Evolutionary conservation across 2,888 invertebrate species (phyloP), one percentile per base, ranked within the genome.

Genomic region (Dastarcus helophoroides): DNA sequence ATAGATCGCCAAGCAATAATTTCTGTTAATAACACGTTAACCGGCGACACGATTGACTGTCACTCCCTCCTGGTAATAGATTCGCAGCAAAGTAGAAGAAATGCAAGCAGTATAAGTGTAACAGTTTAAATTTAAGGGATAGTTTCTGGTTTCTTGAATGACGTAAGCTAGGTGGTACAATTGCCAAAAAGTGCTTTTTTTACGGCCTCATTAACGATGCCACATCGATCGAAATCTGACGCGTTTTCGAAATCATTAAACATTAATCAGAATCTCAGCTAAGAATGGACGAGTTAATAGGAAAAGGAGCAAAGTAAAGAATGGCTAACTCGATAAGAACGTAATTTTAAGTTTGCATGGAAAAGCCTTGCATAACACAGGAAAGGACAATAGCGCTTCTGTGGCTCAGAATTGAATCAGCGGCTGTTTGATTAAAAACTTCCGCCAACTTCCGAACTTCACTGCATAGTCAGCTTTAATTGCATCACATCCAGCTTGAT

Each of bases 341-440:
- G 54, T 51, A 53, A 54, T 54, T 53, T 51, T 47, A 45, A 53
- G 48, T 51, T 50, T 48, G 47, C 50, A 44, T 51, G 52, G 50
- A 46, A 40, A 47, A 41, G 40, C 40, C 44, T 43, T 51, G 51
- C 51, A 48, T 49, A 48, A 48, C 48, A 48, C 41, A 37, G 35
- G 33, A 38, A 43, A 49, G 52, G 50, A 53, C 54, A 54, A 54
- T 51, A 47, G 50, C 46, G 46, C 48, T 48, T 48, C 48, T 51
- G 51, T 44, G 52, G 51, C 44, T 42, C 41, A 35, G 48, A 54
- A 54, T 53, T 53, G 54, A 56, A 55, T 54, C 54, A 53, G 47
- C 37, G 50, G 50, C 45, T 47, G 53, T 54, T 56, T 55, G 55
- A 56, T 56, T 56, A 56, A 56, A 56, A 53, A 51, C 50, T 51